A percentile compares a stretch with the other conserved stretches of the same genome.
phyloP scores from a whole-genome alignment of 2,113 vertebrate species.

The Sisor rabdophorus region DNA sequence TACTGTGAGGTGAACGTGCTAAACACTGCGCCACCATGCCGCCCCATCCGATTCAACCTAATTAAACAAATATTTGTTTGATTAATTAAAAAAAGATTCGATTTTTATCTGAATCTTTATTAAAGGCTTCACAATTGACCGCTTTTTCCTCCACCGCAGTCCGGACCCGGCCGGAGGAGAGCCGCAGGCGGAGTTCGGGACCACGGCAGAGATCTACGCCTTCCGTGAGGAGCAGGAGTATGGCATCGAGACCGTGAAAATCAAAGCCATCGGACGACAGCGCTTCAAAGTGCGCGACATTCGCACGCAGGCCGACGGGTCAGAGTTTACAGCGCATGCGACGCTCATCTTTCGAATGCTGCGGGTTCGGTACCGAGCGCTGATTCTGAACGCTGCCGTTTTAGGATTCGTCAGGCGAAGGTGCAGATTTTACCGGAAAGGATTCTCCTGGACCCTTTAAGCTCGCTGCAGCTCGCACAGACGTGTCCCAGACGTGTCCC shows the following conservation, averaged over 20 bases:
- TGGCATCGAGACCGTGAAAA: slow-evolving; percentile 94
- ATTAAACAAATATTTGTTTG: too few species aligned
- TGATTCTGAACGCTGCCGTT: neutral
- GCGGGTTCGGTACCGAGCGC: too few species aligned
- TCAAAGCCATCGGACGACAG: slow-evolving; percentile 94
- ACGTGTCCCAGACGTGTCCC: slow-evolving; percentile 74
- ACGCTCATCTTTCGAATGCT: too few species aligned
- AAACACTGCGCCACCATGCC: too few species aligned
- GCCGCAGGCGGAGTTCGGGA: slow-evolving; percentile 85
- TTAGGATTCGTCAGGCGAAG: slow-evolving; percentile 90
- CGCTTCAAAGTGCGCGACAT: slow-evolving; percentile 95
- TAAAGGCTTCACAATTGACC: too few species aligned
- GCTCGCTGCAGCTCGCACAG: slow-evolving; percentile 81
- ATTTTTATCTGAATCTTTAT: too few species aligned
- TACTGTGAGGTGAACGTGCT: too few species aligned
- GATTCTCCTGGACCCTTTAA: slow-evolving; percentile 84
- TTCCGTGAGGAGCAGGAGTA: slow-evolving; percentile 93
- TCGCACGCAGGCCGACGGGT: slow-evolving; percentile 95
- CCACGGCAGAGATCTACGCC: slow-evolving; percentile 95
- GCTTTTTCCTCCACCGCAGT: slow-evolving; percentile 34
- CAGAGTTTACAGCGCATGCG: slow-evolving; percentile 54
- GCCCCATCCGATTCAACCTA: too few species aligned
- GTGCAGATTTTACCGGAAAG: slow-evolving; percentile 93
- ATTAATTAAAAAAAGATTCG: too few species aligned
- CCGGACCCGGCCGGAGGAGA: slow-evolving; percentile 72